Conservation (phyloP, 2,888 invertebrate species). For the Spodoptera picta region DNA sequence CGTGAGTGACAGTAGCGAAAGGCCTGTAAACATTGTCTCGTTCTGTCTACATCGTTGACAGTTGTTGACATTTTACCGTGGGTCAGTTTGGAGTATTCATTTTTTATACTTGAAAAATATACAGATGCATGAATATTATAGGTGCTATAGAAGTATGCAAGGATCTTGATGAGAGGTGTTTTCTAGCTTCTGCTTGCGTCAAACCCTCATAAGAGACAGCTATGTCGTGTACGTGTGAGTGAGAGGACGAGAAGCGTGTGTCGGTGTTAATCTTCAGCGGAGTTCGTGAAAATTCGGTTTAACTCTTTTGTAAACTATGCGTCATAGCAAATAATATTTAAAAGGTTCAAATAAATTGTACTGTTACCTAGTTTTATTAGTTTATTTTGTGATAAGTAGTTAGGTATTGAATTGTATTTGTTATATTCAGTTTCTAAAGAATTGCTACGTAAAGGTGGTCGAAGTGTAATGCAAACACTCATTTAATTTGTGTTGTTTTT, state of each 20-base stretch:
- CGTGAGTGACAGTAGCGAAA: background rate
- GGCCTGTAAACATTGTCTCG: conserved; percentile 24
- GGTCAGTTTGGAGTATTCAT: background rate
- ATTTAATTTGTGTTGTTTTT: no score
- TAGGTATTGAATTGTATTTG: background rate
- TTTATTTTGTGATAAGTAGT: conserved; percentile 1
- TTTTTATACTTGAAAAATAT: no score
- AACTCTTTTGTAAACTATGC: background rate
- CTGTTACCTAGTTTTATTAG: background rate
- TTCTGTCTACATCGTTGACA: conserved; percentile 1
- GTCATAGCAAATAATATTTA: conserved; percentile 2
- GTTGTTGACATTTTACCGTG: conserved; percentile 10
- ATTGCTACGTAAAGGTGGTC: no score
- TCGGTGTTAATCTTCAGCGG: background rate
- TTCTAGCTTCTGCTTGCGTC: no score
- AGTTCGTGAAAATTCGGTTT: background rate
- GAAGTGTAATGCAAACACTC: no score
- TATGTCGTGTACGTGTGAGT: background rate
- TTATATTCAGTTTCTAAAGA: no score
- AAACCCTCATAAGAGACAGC: no score
- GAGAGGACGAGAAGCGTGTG: background rate
- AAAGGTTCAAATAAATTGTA: background rate
- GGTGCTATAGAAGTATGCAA: background rate
- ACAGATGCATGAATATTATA: no score
- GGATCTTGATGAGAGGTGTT: background rate